Percentiles rank a stretch among this genome's conserved stretches.
phyloP scores from a whole-genome alignment of 1,140 invertebrate genomes.

The Apis florea region DNA sequence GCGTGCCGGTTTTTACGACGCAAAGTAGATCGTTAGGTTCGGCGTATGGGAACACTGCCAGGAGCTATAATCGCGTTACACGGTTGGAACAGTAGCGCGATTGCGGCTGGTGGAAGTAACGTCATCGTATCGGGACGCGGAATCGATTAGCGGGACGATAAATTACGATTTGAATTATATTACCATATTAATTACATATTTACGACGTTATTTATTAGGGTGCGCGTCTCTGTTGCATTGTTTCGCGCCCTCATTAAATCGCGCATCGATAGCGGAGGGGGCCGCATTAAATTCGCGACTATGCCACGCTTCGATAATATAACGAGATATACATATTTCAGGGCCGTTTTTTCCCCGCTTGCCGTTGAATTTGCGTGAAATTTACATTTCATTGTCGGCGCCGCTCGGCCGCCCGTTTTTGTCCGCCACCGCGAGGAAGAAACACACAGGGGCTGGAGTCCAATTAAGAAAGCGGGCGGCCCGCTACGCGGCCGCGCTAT shows the following conservation, averaged over 20 bases:
- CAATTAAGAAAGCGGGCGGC: slow-evolving; percentile 46
- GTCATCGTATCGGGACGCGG: slow-evolving; percentile 40
- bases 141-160: slow-evolving; percentile 46
- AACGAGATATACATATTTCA: slow-evolving; percentile 40
- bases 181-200: slow-evolving; percentile 54
- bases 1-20: slow-evolving; percentile 36
- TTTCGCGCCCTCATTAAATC: slow-evolving; percentile 48
- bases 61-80: slow-evolving; percentile 47
- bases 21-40: slow-evolving; percentile 45
- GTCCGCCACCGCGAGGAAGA: background rate
- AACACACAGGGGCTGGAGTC: background rate
- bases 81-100: slow-evolving; percentile 30
- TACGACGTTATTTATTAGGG: slow-evolving; percentile 46
- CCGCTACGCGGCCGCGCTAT: background rate
- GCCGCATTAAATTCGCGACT: slow-evolving; percentile 42
- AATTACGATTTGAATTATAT: slow-evolving; percentile 50
- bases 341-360: background rate
- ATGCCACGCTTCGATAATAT: slow-evolving; percentile 37
- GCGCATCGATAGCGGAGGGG: slow-evolving; percentile 33
- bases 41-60: slow-evolving; percentile 42
- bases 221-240: slow-evolving; percentile 46
- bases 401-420: slow-evolving; percentile 1
- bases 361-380: slow-evolving; percentile 40
- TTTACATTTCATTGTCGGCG: slow-evolving; percentile 45
- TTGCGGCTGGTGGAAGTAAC: slow-evolving; percentile 9